These are phyloP conservation scores for Corapipo altera DNA, from an alignment of 2,113 vertebrate genomes.

Conservation along the genomic window DNA sequence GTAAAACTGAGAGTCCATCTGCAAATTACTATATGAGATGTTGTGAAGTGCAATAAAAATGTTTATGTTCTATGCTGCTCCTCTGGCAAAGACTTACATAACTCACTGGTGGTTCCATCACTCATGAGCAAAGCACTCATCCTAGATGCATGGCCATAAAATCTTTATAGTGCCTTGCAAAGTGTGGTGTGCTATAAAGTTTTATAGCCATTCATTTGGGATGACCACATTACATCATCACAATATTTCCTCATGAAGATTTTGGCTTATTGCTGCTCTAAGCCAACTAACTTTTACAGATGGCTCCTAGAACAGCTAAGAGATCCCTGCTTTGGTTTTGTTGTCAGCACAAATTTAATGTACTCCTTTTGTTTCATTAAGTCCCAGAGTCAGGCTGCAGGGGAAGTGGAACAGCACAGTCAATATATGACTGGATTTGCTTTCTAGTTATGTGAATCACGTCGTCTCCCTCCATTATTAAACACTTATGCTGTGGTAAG, in stretches of 20 bases:
- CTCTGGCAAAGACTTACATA: constrained; percentile 2
- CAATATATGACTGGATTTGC: constrained; percentile 40
- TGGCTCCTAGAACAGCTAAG: neutral
- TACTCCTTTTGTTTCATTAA: constrained; percentile 67
- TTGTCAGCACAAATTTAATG: constrained; percentile 65
- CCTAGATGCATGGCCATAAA: constrained; percentile 24
- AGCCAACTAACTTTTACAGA: neutral
- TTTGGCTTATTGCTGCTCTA: neutral
- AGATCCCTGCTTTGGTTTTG: neutral
- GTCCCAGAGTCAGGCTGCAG: constrained; percentile 2
- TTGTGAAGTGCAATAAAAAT: neutral
- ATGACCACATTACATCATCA: constrained; percentile 41
- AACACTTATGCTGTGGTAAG: constrained; percentile 24
- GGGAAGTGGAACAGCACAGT: neutral
- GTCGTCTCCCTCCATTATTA: constrained; percentile 19
- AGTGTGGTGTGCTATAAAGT: neutral
- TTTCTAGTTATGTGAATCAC: constrained; percentile 41
- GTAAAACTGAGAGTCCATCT: neutral
- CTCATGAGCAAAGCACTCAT: constrained; percentile 3
- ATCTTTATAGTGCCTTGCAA: constrained; percentile 33
- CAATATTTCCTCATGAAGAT: neutral
- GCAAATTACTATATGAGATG: neutral
- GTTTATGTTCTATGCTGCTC: neutral
- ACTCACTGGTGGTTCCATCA: constrained; percentile 9
- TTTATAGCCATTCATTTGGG: constrained; percentile 33